Percentiles rank a stretch among this genome's conserved stretches.
phyloP scores from a whole-genome alignment of 2,888 invertebrate species.

The Epsilonema sp. region DNA sequence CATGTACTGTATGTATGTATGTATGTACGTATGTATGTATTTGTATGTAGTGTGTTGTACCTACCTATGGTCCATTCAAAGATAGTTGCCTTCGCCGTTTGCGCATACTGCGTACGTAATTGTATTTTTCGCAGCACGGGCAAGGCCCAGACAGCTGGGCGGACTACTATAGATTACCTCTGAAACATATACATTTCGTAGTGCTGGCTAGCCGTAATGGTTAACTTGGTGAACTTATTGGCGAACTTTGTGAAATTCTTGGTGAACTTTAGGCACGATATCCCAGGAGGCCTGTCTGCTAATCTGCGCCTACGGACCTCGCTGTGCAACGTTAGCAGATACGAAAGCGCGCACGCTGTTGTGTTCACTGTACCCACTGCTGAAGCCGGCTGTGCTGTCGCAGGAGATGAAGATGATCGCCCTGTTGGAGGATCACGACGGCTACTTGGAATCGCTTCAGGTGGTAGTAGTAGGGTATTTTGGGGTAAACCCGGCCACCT shows the following conservation, averaged over 20 bases:
- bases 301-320: constrained; percentile 1
- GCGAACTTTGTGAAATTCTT: not conserved
- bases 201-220: no score
- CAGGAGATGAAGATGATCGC: not conserved
- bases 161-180: no score
- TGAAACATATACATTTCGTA: no score
- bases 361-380: not conserved
- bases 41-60: no score
- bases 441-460: not conserved
- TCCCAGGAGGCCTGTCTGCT: not conserved
- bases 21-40: no score
- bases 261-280: not conserved
- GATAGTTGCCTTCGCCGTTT: no score
- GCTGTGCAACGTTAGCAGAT: not conserved
- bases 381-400: not conserved
- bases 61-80: no score
- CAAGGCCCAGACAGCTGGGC: no score
- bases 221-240: not conserved
- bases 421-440: constrained; percentile 3
- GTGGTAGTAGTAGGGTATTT: not conserved
- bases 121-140: no score
- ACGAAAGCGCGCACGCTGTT: not conserved
- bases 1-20: no score
- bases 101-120: no score
- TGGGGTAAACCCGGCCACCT: no score